Percentiles rank a stretch among this genome's conserved stretches.
These are phyloP conservation scores for Maccullochella peelii DNA, from an alignment of 2,113 vertebrate species.

Conservation along the genomic window DNA sequence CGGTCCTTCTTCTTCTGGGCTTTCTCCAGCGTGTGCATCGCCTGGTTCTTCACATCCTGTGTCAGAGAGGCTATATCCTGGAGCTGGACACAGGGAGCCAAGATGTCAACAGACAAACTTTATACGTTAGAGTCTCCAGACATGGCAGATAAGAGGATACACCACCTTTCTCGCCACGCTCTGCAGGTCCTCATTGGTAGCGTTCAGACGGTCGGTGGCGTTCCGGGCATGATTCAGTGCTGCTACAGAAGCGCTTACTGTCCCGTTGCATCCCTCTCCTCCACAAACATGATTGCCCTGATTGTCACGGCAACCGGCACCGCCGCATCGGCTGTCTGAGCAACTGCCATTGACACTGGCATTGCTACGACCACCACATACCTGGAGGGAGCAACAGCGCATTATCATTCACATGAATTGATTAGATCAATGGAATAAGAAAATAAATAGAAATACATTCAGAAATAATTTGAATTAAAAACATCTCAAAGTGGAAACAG, in stretches of 20 bases:
- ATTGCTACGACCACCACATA: slow-evolving; percentile 80
- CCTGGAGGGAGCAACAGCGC: slow-evolving; percentile 58
- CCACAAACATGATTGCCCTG: slow-evolving; percentile 80
- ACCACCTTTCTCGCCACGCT: slow-evolving; percentile 83
- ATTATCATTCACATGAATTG: neutral
- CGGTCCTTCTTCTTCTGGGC: slow-evolving; percentile 81
- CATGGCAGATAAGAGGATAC: neutral
- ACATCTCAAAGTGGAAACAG: too few species aligned
- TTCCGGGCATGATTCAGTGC: slow-evolving; percentile 77
- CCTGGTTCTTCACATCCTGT: slow-evolving; percentile 80
- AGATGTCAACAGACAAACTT: neutral
- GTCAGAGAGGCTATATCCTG: slow-evolving; percentile 86
- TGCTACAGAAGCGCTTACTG: slow-evolving; percentile 77
- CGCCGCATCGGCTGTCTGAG: slow-evolving; percentile 81
- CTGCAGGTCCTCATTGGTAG: slow-evolving; percentile 78
- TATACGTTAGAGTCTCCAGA: neutral
- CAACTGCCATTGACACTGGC: slow-evolving; percentile 77
- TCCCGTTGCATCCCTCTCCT: slow-evolving; percentile 82
- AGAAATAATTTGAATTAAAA: neutral
- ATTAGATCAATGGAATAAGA: neutral
- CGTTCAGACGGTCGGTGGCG: slow-evolving; percentile 74
- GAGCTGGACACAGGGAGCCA: slow-evolving; percentile 71
- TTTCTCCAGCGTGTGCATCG: slow-evolving; percentile 78
- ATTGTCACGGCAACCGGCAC: slow-evolving; percentile 84
- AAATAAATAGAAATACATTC: neutral